Base-by-base conservation (phyloP, 1,140 invertebrate species). In the Yoshiicerus persimilis region DNA sequence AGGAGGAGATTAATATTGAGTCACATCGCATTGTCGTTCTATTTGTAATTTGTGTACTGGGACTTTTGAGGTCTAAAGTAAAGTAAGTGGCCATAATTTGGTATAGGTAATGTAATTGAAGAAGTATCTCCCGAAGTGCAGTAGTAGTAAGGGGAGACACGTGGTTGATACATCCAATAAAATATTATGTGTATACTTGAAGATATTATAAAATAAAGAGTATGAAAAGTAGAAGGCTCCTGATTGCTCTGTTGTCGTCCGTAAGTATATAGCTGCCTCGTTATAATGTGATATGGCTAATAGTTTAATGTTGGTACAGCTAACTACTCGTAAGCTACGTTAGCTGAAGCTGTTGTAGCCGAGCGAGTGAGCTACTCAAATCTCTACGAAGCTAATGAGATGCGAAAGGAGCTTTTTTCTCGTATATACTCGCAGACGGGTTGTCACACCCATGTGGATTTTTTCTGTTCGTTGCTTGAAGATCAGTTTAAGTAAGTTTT, bases 361-460 rank as follows among this genome's bases (percentile, higher is more conserved):
- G n/a, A n/a, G n/a, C 41, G 25, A 30, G 27, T 70, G 77, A 38
- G 77, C 77, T 83, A 38, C 77, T 83, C 77, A 41, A 83, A 36
- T 41, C 86, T 87, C 32, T 32, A 86, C 86, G 30, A 27, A 80
- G 20, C 87, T 87, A 87, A 87, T 87, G 87, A 87, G 87, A 87
- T 87, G 77, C 87, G 87, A 87, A 87, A 87, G 87, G 56, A 84
- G 70, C 75, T 87, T 87, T 87, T 87, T 87, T 87, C 38, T 83
- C 77, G 80, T 41, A 41, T 77, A 41, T 87, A 62, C 66, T 87
- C 56, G 41, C 80, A 87, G 87, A 87, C 87, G 87, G 87, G 87
- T 87, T 87, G 87, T 87, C 87, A 87, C 87, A 87, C 87, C 87
- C 87, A 87, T 87, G 87, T 70, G 87, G n/a, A 84, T 38, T 87